Percentiles rank a stretch among this genome's conserved stretches.
phyloP scores from a whole-genome alignment of 2,888 invertebrate genomes.

The Coelopa pilipes region DNA sequence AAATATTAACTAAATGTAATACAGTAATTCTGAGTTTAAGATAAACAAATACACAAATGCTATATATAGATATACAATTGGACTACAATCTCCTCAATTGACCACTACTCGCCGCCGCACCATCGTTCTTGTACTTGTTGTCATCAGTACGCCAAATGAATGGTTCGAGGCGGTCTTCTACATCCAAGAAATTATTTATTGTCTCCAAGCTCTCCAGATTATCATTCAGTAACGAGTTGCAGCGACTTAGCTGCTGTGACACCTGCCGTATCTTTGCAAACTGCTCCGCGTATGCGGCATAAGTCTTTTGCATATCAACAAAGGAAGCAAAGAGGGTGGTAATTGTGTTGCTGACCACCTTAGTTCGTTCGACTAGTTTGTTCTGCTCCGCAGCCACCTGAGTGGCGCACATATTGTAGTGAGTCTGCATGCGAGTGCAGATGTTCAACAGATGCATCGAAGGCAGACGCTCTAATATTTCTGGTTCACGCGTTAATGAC shows the following conservation, averaged over 20 bases:
- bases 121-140: conserved; percentile 43
- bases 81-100: conserved; percentile 54
- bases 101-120: conserved; percentile 47
- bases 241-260: conserved; percentile 82
- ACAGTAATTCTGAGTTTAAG: not conserved
- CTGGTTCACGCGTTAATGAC: conserved; percentile 78
- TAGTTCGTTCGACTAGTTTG: conserved; percentile 77
- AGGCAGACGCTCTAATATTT: conserved; percentile 79
- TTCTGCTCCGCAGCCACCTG: conserved; percentile 84
- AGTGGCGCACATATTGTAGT: conserved; percentile 84
- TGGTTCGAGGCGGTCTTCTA: conserved; percentile 85
- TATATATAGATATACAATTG: not conserved
- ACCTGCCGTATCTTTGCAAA: conserved; percentile 85
- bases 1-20: no score
- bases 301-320: conserved; percentile 84
- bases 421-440: conserved; percentile 84
- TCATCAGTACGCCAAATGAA: conserved; percentile 87
- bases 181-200: conserved; percentile 83
- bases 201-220: conserved; percentile 87
- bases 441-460: conserved; percentile 78
- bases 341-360: conserved; percentile 79
- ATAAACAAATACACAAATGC: not conserved
- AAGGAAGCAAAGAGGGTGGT: conserved; percentile 75
- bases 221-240: conserved; percentile 84
- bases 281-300: conserved; percentile 86